Base-by-base conservation (phyloP, 1,140 invertebrate genomes). In the Muscidifurax raptorellus region DNA sequence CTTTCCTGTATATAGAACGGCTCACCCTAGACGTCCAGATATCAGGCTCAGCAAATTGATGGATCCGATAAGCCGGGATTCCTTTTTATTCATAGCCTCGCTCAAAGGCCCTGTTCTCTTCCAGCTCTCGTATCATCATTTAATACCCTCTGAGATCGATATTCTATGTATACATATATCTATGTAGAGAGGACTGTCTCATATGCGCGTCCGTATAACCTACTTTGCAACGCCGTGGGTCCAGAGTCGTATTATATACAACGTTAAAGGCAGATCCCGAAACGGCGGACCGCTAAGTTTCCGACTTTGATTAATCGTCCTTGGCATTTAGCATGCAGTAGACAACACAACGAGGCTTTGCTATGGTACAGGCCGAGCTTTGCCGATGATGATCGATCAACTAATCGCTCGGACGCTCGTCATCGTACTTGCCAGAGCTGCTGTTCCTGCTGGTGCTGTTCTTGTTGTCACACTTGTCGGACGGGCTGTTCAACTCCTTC, bases 221-320 rank as follows among this genome's bases (percentile, higher is more conserved):
- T 71, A 71, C 67, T 30, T 71, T 7, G 27, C 12, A 27, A 28
- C 30, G 2, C 10, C 12, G 67, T n/a, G 25, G 30, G 27, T 71
- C 67, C 36, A 74, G 72, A 5, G 72, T 12, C 7, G 6, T 40
- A 10, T 40, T n/a, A 74, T 22, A n/a, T 0, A 30, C 72, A 25
- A 1, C 32, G 27, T 71, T 32, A 47, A 12, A 25, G 12, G 32
- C n/a, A 66, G n/a, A 79, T 79, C 25, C 30, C 77, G 30, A 79
- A 79, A 76, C 40, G 40, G 25, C n/a, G 25, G 44, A 80, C 22
- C 40, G 79, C 27, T 52, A 78, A 83, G 75, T 77, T 67, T 30
- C 22, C 40, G 75, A 69, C 82, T 47, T 83, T 83, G 75, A 83
- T 83, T 77, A 77, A 83, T 83, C 59, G 30, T 77, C 72, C 32